phyloP scores from a whole-genome alignment of 2,888 invertebrate species.

The Mythimna loreyi region DNA sequence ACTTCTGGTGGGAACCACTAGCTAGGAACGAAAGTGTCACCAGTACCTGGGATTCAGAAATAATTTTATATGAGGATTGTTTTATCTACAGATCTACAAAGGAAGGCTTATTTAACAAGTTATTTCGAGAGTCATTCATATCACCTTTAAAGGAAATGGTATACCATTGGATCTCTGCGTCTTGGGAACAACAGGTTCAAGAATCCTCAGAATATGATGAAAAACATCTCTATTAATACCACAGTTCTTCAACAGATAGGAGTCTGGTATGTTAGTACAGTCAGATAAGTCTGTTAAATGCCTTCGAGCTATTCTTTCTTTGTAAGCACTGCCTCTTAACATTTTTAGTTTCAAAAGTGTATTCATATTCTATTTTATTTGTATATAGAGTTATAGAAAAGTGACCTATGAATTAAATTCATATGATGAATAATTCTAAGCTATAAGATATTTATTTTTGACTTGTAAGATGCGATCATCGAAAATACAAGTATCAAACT shows the following conservation, averaged over 20 bases:
- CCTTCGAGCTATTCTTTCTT: conserved; percentile 71
- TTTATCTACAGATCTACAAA: not conserved
- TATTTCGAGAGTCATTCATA: not conserved
- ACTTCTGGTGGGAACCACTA: conserved; percentile 78
- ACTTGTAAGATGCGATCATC: not conserved
- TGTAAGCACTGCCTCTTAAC: conserved; percentile 72
- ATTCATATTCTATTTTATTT: conserved; percentile 67
- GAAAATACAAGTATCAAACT: not conserved
- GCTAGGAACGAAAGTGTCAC: conserved; percentile 77
- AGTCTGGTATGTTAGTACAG: conserved; percentile 74
- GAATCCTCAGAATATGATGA: conserved; percentile 73
- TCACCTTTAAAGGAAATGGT: conserved; percentile 79
- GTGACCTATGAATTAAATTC: not conserved
- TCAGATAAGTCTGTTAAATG: conserved; percentile 71
- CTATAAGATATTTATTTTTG: not conserved
- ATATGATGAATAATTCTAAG: not conserved
- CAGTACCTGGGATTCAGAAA: conserved; percentile 67
- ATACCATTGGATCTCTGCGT: conserved; percentile 79
- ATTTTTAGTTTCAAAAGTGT: conserved; percentile 73
- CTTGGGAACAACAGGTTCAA: conserved; percentile 78
- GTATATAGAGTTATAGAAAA: not conserved
- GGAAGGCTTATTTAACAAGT: not conserved
- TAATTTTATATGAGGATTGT: not conserved
- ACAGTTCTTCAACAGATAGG: conserved; percentile 75
- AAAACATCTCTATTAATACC: conserved; percentile 73